These are phyloP conservation scores for Drosophila lutescens DNA, from an alignment of 2,888 invertebrate species.

Conservation along the genomic window DNA sequence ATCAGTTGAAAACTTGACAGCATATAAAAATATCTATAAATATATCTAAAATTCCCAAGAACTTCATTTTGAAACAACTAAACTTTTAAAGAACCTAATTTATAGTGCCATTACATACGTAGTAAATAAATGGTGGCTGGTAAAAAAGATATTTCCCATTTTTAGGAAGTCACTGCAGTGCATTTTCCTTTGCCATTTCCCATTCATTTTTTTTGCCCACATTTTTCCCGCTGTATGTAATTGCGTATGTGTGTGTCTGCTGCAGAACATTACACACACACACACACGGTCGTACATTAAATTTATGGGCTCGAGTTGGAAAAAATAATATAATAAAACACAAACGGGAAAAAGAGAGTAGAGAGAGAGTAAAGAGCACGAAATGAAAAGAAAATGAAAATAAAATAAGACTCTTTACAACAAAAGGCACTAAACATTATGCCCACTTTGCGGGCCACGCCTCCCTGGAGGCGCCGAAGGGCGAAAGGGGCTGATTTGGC, in stretches of 20 bases:
- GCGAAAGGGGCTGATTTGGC: constrained; percentile 15
- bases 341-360: background rate
- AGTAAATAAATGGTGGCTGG: constrained; percentile 16
- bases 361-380: constrained; percentile 36
- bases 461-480: constrained; percentile 18
- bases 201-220: background rate
- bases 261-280: constrained; percentile 66
- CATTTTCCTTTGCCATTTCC: constrained; percentile 28
- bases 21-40: too few species aligned
- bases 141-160: constrained; percentile 25
- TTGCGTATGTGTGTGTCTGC: constrained; percentile 29
- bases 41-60: too few species aligned
- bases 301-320: constrained; percentile 61
- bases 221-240: constrained; percentile 8
- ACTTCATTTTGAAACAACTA: constrained; percentile 16
- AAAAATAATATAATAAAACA: constrained; percentile 1
- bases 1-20: background rate
- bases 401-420: constrained; percentile 66
- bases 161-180: constrained; percentile 36
- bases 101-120: constrained; percentile 22
- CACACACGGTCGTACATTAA: constrained; percentile 61
- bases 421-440: constrained; percentile 75
- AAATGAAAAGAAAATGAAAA: constrained; percentile 30
- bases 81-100: constrained; percentile 36
- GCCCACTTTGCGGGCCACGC: constrained; percentile 61